Evolutionary conservation across 2,888 invertebrate species (phyloP).

Genomic region (Clivina fossor): DNA sequence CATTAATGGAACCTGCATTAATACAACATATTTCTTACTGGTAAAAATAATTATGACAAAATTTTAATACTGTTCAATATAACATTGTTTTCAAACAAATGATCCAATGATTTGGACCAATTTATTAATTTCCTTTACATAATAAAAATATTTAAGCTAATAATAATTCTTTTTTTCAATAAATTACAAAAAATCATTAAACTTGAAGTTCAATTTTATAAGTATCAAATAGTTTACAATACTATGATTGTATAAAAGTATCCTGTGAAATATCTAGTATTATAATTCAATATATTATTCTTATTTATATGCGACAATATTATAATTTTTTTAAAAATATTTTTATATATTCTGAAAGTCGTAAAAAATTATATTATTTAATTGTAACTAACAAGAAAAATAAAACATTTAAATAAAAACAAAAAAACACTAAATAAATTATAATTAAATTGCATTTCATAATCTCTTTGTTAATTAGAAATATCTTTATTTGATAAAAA

Average conservation of each 20-base stretch:
- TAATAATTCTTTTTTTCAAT: constrained; percentile 33
- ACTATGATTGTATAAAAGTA: constrained; percentile 29
- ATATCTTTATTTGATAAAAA: too few relatives aligned
- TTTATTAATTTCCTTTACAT: constrained; percentile 9
- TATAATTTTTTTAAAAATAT: neutral
- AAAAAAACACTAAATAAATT: too few relatives aligned
- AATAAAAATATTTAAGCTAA: constrained; percentile 23
- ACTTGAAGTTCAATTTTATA: constrained; percentile 33
- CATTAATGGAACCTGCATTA: too few relatives aligned
- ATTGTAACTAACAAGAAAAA: too few relatives aligned
- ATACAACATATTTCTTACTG: constrained; percentile 23
- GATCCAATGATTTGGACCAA: constrained; percentile 12
- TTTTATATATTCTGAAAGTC: too few relatives aligned
- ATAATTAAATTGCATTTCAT: too few relatives aligned
- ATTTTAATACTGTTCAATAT: constrained; percentile 24
- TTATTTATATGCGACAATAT: constrained; percentile 9
- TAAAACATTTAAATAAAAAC: too few relatives aligned
- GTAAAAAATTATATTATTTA: too few relatives aligned
- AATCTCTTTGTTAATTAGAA: too few relatives aligned
- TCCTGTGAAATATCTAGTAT: constrained; percentile 26
- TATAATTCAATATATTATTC: constrained; percentile 4
- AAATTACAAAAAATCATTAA: constrained; percentile 26
- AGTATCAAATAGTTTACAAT: constrained; percentile 19
- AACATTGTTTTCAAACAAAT: constrained; percentile 16
- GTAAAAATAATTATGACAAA: constrained; percentile 7